phyloP scores from a whole-genome alignment of 2,888 invertebrate species.

The Deroplatys truncata region DNA sequence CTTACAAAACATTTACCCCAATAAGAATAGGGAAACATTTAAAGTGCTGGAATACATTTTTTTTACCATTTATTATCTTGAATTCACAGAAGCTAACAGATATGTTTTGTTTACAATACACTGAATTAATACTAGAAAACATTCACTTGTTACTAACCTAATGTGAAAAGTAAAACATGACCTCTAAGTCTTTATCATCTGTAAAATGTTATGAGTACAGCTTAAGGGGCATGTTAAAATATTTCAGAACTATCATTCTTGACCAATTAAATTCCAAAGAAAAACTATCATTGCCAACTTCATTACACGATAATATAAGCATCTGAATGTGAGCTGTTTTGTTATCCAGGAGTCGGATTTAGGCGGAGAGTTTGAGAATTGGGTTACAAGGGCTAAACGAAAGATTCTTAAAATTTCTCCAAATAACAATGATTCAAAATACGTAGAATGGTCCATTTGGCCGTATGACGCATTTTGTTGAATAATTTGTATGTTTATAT shows the following conservation, averaged over 20 bases:
- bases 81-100: not conserved
- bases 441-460: no score
- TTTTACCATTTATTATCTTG: not conserved
- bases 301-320: no score
- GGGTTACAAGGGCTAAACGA: no score
- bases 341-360: no score
- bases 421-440: no score
- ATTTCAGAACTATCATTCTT: not conserved
- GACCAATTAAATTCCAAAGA: no score
- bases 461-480: no score
- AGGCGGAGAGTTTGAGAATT: no score
- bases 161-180: not conserved
- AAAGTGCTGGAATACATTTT: not conserved
- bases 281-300: no score
- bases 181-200: not conserved
- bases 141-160: not conserved
- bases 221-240: not conserved
- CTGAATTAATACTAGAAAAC: not conserved
- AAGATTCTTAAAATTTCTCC: no score
- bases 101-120: not conserved
- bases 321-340: no score
- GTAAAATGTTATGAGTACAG: not conserved
- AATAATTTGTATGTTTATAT: no score
- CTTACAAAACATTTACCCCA: not conserved
- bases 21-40: not conserved